phyloP scores from a whole-genome alignment of 2,113 vertebrate species.

The Paramormyrops kingsleyae region DNA sequence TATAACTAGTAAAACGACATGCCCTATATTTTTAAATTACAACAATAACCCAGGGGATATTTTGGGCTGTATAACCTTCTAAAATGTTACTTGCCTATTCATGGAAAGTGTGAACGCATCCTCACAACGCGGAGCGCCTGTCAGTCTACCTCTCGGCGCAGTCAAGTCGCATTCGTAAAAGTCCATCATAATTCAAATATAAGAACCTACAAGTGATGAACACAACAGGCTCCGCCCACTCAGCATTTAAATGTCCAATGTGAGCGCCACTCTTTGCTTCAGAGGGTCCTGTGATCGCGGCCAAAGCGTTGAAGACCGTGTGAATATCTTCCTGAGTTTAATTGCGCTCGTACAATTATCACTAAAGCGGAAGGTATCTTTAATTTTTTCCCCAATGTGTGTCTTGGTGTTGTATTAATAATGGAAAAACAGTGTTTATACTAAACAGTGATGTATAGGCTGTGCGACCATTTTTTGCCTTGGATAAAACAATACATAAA shows the following conservation, averaged over 20 bases:
- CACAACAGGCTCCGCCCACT: slow-evolving; percentile 48
- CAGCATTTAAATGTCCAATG: slow-evolving; percentile 57
- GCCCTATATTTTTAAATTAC: neutral
- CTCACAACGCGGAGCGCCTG: neutral
- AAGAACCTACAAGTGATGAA: neutral
- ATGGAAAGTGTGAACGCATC: neutral
- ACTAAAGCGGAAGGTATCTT: slow-evolving; percentile 27
- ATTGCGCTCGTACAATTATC: neutral
- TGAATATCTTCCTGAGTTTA: slow-evolving; percentile 15
- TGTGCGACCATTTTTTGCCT: neutral
- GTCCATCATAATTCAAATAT: neutral
- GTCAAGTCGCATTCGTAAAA: neutral
- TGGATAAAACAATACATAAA: slow-evolving; percentile 1
- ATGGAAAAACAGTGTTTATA: neutral
- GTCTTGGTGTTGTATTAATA: neutral
- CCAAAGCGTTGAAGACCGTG: slow-evolving; percentile 39
- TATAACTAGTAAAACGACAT: neutral
- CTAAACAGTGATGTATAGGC: neutral
- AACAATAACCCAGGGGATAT: neutral
- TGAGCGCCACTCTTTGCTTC: slow-evolving; percentile 40
- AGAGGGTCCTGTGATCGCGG: slow-evolving; percentile 42
- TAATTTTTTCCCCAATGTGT: neutral
- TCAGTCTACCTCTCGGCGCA: neutral
- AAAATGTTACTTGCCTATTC: neutral
- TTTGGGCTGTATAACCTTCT: neutral